Evolutionary conservation across 1,140 invertebrate genomes (phyloP).

Genomic region (Druon quercuslanigerum): DNA sequence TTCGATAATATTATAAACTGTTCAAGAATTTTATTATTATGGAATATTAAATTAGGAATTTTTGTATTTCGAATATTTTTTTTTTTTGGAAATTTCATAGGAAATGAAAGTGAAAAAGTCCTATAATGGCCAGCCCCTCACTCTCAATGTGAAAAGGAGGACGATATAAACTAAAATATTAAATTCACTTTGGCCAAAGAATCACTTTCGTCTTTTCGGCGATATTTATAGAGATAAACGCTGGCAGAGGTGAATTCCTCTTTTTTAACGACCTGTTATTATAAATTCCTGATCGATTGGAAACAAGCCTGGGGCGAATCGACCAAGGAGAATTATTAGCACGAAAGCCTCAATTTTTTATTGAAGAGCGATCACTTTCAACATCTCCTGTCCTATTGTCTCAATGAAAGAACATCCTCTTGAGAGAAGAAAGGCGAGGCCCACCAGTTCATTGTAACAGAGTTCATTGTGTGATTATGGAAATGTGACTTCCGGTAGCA

Average conservation of each 20-base stretch:
- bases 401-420: constrained; percentile 30
- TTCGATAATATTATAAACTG: too few species aligned
- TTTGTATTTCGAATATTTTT: too few species aligned
- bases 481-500: constrained; percentile 22
- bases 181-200: too few species aligned
- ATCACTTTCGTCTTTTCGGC: background rate
- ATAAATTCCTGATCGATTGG: background rate
- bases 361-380: constrained; percentile 18
- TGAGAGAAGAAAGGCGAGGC: constrained; percentile 15
- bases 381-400: constrained; percentile 17
- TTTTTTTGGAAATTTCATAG: too few species aligned
- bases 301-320: background rate
- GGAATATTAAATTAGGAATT: too few species aligned
- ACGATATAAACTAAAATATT: too few species aligned
- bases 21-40: too few species aligned
- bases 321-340: background rate
- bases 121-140: too few species aligned
- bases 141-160: too few species aligned
- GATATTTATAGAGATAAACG: background rate
- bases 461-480: constrained; percentile 29
- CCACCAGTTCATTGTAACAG: constrained; percentile 19
- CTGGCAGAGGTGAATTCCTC: background rate
- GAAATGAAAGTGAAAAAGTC: too few species aligned
- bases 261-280: background rate
- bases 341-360: constrained; percentile 10